phyloP scores from a whole-genome alignment of 2,888 invertebrate genomes.

The Tuberolachnus salignus region DNA sequence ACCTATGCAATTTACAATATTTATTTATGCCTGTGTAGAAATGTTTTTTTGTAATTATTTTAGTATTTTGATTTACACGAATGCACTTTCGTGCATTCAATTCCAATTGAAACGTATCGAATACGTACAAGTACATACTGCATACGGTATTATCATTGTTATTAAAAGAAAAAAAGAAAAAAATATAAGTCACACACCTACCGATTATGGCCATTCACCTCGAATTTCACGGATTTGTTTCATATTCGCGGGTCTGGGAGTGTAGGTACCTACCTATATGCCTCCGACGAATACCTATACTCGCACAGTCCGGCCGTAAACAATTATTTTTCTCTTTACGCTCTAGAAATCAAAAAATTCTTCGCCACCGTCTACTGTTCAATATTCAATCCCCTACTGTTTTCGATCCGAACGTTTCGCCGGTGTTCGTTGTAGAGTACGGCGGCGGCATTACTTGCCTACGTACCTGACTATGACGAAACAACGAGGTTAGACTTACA shows the following conservation, averaged over 20 bases:
- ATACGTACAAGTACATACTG: background rate
- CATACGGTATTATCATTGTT: background rate
- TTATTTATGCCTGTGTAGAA: too few relatives aligned
- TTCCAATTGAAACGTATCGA: background rate
- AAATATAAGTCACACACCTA: background rate
- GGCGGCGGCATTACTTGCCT: background rate
- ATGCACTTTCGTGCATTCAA: background rate
- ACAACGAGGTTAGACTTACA: conserved; percentile 4
- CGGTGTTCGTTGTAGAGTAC: background rate
- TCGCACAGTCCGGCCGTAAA: background rate
- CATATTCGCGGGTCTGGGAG: background rate
- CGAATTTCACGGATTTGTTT: conserved; percentile 8
- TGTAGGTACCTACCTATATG: background rate
- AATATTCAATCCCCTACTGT: background rate
- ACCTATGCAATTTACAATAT: too few relatives aligned
- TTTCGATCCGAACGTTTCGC: conserved; percentile 14
- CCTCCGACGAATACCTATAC: background rate
- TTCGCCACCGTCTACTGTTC: background rate
- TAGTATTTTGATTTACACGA: background rate
- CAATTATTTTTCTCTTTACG: conserved; percentile 41
- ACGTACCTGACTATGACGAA: conserved; percentile 24
- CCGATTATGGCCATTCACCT: background rate
- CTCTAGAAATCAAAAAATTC: conserved; percentile 37
- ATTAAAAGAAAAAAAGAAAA: background rate
- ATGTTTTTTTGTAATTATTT: too few relatives aligned